Conservation (phyloP, 2,113 vertebrate species). For the Nicator chloris region DNA sequence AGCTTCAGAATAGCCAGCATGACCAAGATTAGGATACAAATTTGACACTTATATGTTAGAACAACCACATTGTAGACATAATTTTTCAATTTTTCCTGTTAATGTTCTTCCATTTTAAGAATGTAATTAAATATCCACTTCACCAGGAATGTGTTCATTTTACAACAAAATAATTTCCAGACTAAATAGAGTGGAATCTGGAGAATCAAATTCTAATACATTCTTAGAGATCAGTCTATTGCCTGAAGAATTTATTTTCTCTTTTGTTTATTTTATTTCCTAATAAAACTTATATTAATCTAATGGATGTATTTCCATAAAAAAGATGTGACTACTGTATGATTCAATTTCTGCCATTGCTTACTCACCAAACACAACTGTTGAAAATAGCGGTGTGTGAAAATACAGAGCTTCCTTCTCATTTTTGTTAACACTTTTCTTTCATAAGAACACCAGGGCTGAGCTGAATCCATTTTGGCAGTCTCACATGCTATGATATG, state of each 20-base stretch:
- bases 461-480: neutral
- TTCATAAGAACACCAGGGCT: neutral
- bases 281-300: neutral
- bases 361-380: neutral
- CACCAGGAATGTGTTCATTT: neutral
- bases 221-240: neutral
- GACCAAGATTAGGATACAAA: neutral
- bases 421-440: neutral
- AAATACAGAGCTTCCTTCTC: neutral
- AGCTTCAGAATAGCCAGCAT: neutral
- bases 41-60: neutral
- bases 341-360: neutral
- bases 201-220: neutral
- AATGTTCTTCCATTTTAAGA: neutral
- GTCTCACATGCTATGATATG: rapidly evolving
- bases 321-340: neutral
- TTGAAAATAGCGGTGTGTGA: neutral
- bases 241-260: neutral
- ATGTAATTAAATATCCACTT: neutral
- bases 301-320: neutral
- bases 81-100: neutral
- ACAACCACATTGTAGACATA: neutral
- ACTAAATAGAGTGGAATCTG: neutral
- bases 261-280: neutral
- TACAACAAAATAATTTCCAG: neutral